These are phyloP conservation scores for Leucoma salicis DNA, from an alignment of 2,888 invertebrate species.

Conservation along the genomic window DNA sequence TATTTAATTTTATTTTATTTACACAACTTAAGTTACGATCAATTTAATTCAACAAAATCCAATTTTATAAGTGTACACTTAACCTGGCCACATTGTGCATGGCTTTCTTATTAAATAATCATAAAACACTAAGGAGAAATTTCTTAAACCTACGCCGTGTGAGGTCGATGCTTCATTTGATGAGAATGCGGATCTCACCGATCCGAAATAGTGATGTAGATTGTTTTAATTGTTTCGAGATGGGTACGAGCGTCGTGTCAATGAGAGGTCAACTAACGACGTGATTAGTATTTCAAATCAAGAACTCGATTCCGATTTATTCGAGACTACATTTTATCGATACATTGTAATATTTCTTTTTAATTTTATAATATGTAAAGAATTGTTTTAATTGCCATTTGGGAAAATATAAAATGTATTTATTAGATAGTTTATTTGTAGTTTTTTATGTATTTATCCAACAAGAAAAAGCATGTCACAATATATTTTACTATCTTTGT, in stretches of 20 bases:
- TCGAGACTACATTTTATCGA: constrained; percentile 35
- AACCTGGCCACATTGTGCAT: constrained; percentile 31
- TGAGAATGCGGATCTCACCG: constrained; percentile 56
- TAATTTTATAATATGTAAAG: constrained; percentile 38
- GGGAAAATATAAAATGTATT: constrained; percentile 22
- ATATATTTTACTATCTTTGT: not conserved
- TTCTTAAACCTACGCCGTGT: constrained; percentile 35
- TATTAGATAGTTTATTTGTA: constrained; percentile 16
- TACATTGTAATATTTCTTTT: constrained; percentile 21
- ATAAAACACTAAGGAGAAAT: constrained; percentile 37
- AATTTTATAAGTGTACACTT: constrained; percentile 34
- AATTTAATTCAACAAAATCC: constrained; percentile 30
- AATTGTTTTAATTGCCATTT: constrained; percentile 31
- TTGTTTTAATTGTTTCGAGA: constrained; percentile 65
- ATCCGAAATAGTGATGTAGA: constrained; percentile 44
- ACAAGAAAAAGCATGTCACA: not conserved
- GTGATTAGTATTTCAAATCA: constrained; percentile 49
- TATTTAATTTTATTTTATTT: constrained; percentile 19
- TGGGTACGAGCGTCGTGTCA: constrained; percentile 58
- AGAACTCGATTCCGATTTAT: constrained; percentile 40
- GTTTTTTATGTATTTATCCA: constrained; percentile 8
- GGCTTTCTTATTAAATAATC: constrained; percentile 39
- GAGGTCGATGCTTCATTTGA: constrained; percentile 38
- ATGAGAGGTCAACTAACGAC: constrained; percentile 55
- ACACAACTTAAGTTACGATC: constrained; percentile 23